phyloP scores from a whole-genome alignment of 1,140 invertebrate genomes.

The Dreissena polymorpha region DNA sequence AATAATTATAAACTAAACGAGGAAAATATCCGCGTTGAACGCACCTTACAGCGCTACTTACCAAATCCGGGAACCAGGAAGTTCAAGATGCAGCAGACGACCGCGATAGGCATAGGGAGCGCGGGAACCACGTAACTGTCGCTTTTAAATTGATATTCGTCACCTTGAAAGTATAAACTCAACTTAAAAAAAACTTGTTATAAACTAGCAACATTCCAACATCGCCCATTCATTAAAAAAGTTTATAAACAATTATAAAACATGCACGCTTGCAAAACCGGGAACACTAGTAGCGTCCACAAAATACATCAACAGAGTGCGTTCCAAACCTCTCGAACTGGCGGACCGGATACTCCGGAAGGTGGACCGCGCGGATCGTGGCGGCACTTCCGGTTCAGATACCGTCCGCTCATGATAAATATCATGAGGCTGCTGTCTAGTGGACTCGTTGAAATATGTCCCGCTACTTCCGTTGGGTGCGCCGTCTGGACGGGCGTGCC shows the following conservation, averaged over 20 bases:
- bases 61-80: conserved; percentile 79
- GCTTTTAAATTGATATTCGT: conserved; percentile 22
- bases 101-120: conserved; percentile 78
- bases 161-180: conserved; percentile 1
- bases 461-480: not conserved
- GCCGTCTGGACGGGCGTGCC: not conserved
- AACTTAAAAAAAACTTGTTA: not conserved
- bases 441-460: not conserved
- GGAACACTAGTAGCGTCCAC: not conserved
- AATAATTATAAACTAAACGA: too few relatives aligned
- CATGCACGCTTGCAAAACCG: not conserved
- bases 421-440: not conserved
- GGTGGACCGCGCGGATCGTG: not conserved
- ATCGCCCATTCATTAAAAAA: not conserved
- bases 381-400: not conserved
- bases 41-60: conserved; percentile 59
- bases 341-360: not conserved
- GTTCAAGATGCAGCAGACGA: conserved; percentile 76
- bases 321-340: not conserved
- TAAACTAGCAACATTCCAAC: not conserved
- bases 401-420: not conserved
- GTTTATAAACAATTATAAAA: not conserved
- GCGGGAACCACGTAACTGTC: conserved; percentile 75
- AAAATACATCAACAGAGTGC: not conserved
- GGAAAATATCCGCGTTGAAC: too few relatives aligned